These are phyloP conservation scores for Vireo griseus DNA, from an alignment of 2,797 vertebrate species.

Conservation along the genomic window DNA sequence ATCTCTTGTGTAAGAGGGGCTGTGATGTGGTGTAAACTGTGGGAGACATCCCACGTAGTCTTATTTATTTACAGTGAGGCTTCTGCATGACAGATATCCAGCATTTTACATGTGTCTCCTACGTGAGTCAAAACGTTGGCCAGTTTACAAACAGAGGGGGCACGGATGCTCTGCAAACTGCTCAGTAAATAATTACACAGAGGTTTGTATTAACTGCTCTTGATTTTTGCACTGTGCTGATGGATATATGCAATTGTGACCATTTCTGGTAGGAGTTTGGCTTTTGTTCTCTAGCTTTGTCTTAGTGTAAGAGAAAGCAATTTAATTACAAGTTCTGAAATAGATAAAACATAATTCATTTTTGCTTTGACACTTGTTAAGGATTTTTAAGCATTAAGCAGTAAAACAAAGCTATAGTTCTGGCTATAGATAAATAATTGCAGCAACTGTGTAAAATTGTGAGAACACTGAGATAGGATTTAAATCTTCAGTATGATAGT, in stretches of 20 bases:
- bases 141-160: not conserved
- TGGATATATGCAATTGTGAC: not conserved
- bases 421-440: not conserved
- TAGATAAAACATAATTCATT: not conserved
- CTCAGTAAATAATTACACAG: not conserved
- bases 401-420: conserved; percentile 1
- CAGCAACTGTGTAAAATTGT: not conserved
- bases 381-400: conserved; percentile 30
- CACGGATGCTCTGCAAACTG: not conserved
- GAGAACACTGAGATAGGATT: not conserved
- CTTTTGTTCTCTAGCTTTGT: not conserved
- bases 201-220: not conserved
- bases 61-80: not conserved
- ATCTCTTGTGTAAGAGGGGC: not conserved
- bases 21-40: not conserved
- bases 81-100: not conserved
- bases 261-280: not conserved
- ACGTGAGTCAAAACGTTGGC: not conserved
- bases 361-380: conserved; percentile 10
- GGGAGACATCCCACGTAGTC: not conserved
- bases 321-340: not conserved
- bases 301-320: not conserved
- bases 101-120: not conserved
- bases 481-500: not conserved
- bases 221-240: not conserved